Evolutionary conservation across 2,888 invertebrate genomes (phyloP).

Genomic region (Thelaira solivaga): DNA sequence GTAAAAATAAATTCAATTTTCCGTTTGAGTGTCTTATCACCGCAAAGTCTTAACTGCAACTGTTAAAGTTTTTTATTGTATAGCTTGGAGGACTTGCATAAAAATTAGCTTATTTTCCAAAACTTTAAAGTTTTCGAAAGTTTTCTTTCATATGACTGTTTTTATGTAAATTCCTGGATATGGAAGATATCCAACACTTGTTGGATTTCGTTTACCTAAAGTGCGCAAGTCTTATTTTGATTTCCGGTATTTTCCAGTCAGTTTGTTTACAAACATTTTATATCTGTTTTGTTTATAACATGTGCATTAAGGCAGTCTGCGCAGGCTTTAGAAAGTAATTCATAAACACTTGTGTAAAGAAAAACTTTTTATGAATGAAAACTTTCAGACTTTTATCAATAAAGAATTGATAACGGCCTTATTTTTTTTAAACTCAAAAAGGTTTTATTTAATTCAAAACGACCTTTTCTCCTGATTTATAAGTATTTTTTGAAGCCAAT

Average conservation of each 20-base stretch:
- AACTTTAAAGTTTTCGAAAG: constrained; percentile 62
- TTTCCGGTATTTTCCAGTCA: constrained; percentile 59
- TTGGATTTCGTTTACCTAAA: constrained; percentile 67
- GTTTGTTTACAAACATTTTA: constrained; percentile 66
- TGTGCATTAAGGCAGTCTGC: constrained; percentile 43
- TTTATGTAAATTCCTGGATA: constrained; percentile 55
- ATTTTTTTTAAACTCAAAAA: neutral
- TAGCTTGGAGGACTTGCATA: constrained; percentile 42
- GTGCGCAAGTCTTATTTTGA: constrained; percentile 68
- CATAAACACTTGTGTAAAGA: constrained; percentile 9
- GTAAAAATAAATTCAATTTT: constrained; percentile 52
- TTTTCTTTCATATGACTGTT: constrained; percentile 44
- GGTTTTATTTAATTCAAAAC: too few relatives aligned
- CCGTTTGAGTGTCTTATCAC: constrained; percentile 57
- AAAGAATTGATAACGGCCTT: neutral
- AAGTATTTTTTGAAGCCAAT: too few relatives aligned
- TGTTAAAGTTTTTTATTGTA: constrained; percentile 63
- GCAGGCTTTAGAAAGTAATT: constrained; percentile 58
- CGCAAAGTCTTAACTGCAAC: constrained; percentile 64
- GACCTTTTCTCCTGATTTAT: too few relatives aligned
- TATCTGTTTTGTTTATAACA: constrained; percentile 45
- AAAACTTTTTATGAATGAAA: constrained; percentile 33
- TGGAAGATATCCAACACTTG: constrained; percentile 69
- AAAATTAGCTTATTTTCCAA: constrained; percentile 55
- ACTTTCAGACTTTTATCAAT: neutral